phyloP scores from a whole-genome alignment of 2,113 vertebrate genomes.

The Mormyrus iriodes region DNA sequence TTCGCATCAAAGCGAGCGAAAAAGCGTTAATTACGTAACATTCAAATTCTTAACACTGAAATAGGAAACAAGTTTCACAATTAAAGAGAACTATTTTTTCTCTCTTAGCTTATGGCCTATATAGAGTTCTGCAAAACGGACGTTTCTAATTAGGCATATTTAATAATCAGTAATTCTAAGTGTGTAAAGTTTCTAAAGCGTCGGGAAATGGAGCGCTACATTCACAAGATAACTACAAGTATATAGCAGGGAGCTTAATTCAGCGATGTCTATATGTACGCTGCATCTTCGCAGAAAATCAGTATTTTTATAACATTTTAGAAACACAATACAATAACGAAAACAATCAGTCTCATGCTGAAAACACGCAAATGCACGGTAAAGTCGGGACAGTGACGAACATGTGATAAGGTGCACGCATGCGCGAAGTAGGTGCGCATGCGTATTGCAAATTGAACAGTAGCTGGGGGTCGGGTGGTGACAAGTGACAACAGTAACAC shows the following conservation, averaged over 20 bases:
- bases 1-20: not conserved
- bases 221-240: not conserved
- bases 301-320: not conserved
- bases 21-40: not conserved
- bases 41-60: not conserved
- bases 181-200: not conserved
- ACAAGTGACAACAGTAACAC: not conserved
- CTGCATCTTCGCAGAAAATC: not conserved
- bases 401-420: not conserved
- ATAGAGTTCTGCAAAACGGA: not conserved
- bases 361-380: not conserved
- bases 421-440: not conserved
- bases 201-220: not conserved
- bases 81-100: not conserved
- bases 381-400: not conserved
- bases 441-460: not conserved
- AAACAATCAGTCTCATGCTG: not conserved
- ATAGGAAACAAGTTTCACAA: not conserved
- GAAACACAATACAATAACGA: not conserved
- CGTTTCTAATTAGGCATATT: not conserved
- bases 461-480: not conserved
- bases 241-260: not conserved
- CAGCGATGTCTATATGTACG: not conserved
- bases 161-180: not conserved
- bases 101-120: not conserved